Conservation (phyloP, 2,113 vertebrate species). For the Telmatochromis brichardi region DNA sequence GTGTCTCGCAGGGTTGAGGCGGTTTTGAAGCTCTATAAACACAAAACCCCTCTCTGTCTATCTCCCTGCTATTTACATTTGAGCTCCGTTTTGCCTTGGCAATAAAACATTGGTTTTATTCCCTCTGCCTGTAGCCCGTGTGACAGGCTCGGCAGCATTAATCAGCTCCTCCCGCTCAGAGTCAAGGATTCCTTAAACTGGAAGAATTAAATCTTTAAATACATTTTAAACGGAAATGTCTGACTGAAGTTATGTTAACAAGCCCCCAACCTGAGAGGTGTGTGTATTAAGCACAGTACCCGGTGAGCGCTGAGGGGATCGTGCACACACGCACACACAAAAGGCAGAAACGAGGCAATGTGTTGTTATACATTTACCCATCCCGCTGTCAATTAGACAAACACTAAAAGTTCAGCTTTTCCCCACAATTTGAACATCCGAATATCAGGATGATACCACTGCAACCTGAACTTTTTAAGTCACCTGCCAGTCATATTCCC, state of each 20-base stretch:
- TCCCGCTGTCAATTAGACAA: conserved; percentile 45
- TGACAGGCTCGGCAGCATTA: conserved; percentile 57
- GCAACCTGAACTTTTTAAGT: conserved; percentile 35
- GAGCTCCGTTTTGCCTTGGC: conserved; percentile 66
- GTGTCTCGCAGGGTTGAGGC: conserved; percentile 67
- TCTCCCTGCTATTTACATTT: conserved; percentile 73
- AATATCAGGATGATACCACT: background rate
- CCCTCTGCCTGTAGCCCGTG: conserved; percentile 50
- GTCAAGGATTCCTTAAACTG: conserved; percentile 39
- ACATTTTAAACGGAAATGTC: conserved; percentile 58
- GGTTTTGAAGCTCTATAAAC: conserved; percentile 69
- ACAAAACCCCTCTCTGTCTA: conserved; percentile 57
- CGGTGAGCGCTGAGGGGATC: conserved; percentile 37
- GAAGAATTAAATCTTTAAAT: conserved; percentile 68
- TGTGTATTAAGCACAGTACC: conserved; percentile 14
- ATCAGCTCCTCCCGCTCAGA: conserved; percentile 37
- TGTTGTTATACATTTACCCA: conserved; percentile 52
- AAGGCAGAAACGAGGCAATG: conserved; percentile 13
- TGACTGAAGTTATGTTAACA: conserved; percentile 67
- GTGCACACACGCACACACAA: background rate
- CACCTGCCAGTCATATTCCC: conserved; percentile 26
- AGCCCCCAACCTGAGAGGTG: conserved; percentile 17
- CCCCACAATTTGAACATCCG: background rate
- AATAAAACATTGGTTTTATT: conserved; percentile 65
- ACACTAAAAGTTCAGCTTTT: conserved; percentile 25